phyloP scores from a whole-genome alignment of 1,140 invertebrate species.

The Drosophila subobscura region DNA sequence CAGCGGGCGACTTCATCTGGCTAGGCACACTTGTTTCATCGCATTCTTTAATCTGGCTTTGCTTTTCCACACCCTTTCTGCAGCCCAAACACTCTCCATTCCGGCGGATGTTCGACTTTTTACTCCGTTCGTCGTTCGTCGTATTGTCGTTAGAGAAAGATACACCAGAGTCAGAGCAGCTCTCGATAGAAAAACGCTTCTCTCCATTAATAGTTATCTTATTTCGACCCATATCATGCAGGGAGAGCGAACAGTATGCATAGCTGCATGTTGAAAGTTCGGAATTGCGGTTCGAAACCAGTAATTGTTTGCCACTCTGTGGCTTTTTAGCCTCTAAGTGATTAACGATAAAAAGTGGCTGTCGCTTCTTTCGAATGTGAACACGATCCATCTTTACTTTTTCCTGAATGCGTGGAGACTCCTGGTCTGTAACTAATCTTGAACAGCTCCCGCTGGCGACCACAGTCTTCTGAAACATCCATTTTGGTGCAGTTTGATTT shows the following conservation, averaged over 20 bases:
- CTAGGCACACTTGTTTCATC: not conserved
- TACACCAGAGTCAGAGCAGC: constrained; percentile 58
- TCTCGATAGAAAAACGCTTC: constrained; percentile 63
- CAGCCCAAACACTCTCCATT: constrained; percentile 48
- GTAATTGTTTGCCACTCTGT: not conserved
- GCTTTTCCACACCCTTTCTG: constrained; percentile 30
- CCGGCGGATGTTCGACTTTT: constrained; percentile 44
- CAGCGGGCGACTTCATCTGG: constrained; percentile 25
- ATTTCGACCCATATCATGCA: not conserved
- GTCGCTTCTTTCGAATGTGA: constrained; percentile 74
- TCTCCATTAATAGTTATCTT: constrained; percentile 25
- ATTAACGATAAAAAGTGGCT: constrained; percentile 70
- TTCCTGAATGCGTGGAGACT: constrained; percentile 30
- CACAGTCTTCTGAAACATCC: constrained; percentile 50
- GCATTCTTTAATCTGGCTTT: constrained; percentile 5
- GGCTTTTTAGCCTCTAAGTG: constrained; percentile 30
- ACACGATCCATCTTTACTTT: constrained; percentile 63
- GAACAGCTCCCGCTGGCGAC: not conserved
- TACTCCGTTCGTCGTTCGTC: constrained; percentile 23
- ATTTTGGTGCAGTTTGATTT: constrained; percentile 31
- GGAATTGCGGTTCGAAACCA: not conserved
- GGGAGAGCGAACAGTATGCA: constrained; percentile 1
- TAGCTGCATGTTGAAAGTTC: constrained; percentile 28
- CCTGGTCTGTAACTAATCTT: constrained; percentile 2
- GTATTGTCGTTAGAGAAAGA: constrained; percentile 48